A percentile compares a stretch with the other conserved stretches of the same genome.
phyloP scores from a whole-genome alignment of 1,140 invertebrate genomes.

The Andricus grossulariae region DNA sequence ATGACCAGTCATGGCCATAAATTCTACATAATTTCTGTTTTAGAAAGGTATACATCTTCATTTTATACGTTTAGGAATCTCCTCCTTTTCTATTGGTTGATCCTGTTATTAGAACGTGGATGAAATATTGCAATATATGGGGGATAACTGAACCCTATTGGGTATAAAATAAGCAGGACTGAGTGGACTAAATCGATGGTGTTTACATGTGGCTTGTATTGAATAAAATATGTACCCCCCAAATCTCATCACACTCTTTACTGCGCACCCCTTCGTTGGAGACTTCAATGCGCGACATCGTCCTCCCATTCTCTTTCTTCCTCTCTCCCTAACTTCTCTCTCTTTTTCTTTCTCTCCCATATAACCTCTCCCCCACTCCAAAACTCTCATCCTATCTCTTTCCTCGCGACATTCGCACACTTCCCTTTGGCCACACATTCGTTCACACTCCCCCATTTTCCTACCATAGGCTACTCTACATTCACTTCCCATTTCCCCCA shows the following conservation, averaged over 20 bases:
- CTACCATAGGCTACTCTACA: constrained; percentile 5
- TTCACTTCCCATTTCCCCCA: constrained; percentile 3
- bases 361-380: constrained; percentile 56
- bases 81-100: background rate
- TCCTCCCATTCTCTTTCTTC: constrained; percentile 61
- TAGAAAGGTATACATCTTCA: background rate
- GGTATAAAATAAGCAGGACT: background rate
- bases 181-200: background rate
- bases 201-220: constrained; percentile 16
- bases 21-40: too few relatives aligned
- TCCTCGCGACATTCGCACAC: constrained; percentile 36
- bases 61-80: background rate
- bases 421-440: constrained; percentile 44
- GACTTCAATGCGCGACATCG: constrained; percentile 72
- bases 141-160: constrained; percentile 11
- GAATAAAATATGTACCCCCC: constrained; percentile 30
- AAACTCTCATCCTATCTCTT: constrained; percentile 41
- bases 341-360: constrained; percentile 57
- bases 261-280: constrained; percentile 52
- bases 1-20: constrained; percentile 57
- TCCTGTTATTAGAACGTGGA: background rate
- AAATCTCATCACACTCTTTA: constrained; percentile 22
- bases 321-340: constrained; percentile 29
- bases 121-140: background rate
- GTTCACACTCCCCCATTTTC: constrained; percentile 49